phyloP scores from a whole-genome alignment of 1,140 invertebrate species.

The Dufourea novaeangliae region DNA sequence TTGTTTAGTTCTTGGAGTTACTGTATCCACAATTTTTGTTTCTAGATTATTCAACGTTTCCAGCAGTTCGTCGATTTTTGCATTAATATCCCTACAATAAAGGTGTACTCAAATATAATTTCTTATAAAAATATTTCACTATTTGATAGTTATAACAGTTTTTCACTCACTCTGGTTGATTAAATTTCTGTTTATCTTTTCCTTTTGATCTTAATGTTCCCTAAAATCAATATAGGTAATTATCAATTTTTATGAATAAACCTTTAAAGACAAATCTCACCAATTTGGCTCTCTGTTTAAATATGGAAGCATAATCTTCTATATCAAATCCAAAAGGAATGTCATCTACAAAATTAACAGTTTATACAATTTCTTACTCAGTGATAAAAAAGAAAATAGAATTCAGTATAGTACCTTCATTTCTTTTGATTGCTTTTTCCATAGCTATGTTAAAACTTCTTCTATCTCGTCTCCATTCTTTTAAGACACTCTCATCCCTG shows the following conservation, averaged over 20 bases:
- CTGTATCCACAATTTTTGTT: slow-evolving; percentile 32
- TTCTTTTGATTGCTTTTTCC: slow-evolving; percentile 66
- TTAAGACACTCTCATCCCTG: slow-evolving; percentile 66
- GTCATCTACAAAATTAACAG: slow-evolving; percentile 56
- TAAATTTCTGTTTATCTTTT: slow-evolving; percentile 21
- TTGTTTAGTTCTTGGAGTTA: slow-evolving; percentile 57
- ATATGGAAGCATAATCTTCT: slow-evolving; percentile 41
- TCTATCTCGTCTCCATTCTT: slow-evolving; percentile 69
- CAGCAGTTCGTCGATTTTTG: slow-evolving; percentile 58
- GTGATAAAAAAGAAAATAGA: background rate
- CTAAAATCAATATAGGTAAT: slow-evolving; percentile 34
- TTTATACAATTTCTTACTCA: background rate
- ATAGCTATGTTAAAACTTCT: slow-evolving; percentile 69
- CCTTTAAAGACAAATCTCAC: slow-evolving; percentile 36
- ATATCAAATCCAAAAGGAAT: slow-evolving; percentile 68
- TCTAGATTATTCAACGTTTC: slow-evolving; percentile 55
- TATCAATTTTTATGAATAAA: background rate
- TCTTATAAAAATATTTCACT: background rate
- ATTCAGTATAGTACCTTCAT: slow-evolving; percentile 60
- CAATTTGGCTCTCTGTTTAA: slow-evolving; percentile 49
- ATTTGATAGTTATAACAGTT: background rate
- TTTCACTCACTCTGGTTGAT: slow-evolving; percentile 53
- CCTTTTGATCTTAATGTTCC: slow-evolving; percentile 14
- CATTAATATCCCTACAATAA: slow-evolving; percentile 66
- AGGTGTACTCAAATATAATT: slow-evolving; percentile 2